Base-by-base conservation (phyloP, 2,888 invertebrate species). In the Dyspetes luteomarginatus region DNA sequence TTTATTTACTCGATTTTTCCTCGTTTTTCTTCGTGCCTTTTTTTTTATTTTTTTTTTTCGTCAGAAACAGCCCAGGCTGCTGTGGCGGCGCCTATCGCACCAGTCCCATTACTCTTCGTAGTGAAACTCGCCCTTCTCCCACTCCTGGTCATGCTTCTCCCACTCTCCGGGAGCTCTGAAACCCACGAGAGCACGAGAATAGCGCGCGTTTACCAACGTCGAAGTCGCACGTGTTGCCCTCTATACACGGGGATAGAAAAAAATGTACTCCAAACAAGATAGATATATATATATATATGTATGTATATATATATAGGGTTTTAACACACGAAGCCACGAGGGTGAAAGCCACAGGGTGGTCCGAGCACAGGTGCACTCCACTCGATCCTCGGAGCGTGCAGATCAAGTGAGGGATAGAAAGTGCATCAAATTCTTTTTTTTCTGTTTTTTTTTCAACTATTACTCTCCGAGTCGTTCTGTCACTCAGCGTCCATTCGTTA, bases 91-190 rank as follows among this genome's bases (percentile, higher is more conserved):
- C 65, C 75, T 80, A 80, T 80, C 75, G 67, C 69, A 67, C 45
- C n/a, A 72, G 60, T 55, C 75, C 80, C 80, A 80, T 80, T 80
- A 76, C 80, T 80, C 80, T 80, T 80, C 80, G 75, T 72, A 76
- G 67, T 41, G 28, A 73, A 64, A 64, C 52, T 52, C 62, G 12
- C 28, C 43, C 28, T 43, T 36, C 36, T 36, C 48, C 17, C 17
- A 15, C 15, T 48, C 17, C 17, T 48, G 17, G 15, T 48, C 5
- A 17, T 30, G 22, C 30, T 28, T 17, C 52, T 17, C 48, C 43
- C 41, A 28, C 48, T 45, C 58, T 19, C 22, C 28, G 26, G 28
- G 1, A 1, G n/a, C 2, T 19, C 28, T 65, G 19, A 55, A 9
- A 9, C 24, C 19, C 22, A 48, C 9, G 30, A 26, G 22, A 62